These are phyloP conservation scores for Platycnemis pennipes DNA, from an alignment of 2,888 invertebrate species.

Conservation along the genomic window DNA sequence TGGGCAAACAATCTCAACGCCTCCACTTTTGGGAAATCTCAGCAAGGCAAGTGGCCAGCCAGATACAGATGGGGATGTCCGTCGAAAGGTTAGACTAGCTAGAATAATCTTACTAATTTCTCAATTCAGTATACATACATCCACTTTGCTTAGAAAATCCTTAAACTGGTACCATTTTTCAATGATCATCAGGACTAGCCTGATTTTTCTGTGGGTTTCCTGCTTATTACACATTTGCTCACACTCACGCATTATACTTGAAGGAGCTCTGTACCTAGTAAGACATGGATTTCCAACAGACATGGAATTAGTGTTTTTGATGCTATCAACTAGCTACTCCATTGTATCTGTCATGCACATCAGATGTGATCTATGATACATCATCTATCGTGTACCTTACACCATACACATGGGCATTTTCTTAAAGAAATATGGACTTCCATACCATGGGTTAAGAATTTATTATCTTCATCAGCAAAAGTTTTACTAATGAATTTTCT, in stretches of 20 bases:
- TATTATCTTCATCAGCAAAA: too few species aligned
- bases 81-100: slow-evolving; percentile 54
- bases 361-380: too few species aligned
- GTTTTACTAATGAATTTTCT: too few species aligned
- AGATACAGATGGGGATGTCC: slow-evolving; percentile 59
- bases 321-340: background rate
- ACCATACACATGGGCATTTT: too few species aligned
- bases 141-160: background rate
- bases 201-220: background rate
- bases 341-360: too few species aligned
- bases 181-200: background rate
- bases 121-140: background rate
- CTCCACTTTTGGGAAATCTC: slow-evolving; percentile 53
- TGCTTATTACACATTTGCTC: too few species aligned
- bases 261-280: background rate
- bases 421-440: too few species aligned
- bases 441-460: too few species aligned
- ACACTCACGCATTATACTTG: too few species aligned
- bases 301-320: background rate
- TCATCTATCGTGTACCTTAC: too few species aligned
- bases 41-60: slow-evolving; percentile 66
- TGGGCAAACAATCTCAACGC: slow-evolving; percentile 9
- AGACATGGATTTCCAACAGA: background rate
- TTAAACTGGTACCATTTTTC: background rate
- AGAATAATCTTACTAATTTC: background rate